Evolutionary conservation across 2,888 invertebrate genomes (phyloP).

Genomic region (Hoplodrina ambigua): DNA sequence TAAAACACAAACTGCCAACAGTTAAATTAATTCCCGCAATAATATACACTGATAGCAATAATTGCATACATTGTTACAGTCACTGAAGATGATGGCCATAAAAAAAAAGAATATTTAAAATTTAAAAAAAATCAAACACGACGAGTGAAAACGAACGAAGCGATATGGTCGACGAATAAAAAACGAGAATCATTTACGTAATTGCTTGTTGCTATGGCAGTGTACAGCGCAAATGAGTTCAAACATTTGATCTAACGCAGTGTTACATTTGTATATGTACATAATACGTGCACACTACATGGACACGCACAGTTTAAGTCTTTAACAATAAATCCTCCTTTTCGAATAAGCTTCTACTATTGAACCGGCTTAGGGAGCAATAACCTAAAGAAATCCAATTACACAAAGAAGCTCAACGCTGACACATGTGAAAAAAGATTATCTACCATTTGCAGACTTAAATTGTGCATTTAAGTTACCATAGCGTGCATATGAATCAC

Average conservation of each 20-base stretch:
- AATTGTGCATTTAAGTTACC: slow-evolving; percentile 59
- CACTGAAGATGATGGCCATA: slow-evolving; percentile 62
- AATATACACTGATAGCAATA: slow-evolving; percentile 60
- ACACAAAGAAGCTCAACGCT: slow-evolving; percentile 74
- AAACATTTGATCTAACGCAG: slow-evolving; percentile 64
- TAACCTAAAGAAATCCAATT: slow-evolving; percentile 80
- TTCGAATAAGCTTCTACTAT: slow-evolving; percentile 58
- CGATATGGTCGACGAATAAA: slow-evolving; percentile 65
- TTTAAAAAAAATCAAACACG: slow-evolving; percentile 58
- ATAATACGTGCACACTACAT: slow-evolving; percentile 54
- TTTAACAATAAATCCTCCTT: slow-evolving; percentile 54
- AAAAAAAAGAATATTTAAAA: slow-evolving; percentile 52
- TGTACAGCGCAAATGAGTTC: slow-evolving; percentile 60
- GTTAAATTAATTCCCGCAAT: slow-evolving; percentile 57
- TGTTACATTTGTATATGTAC: slow-evolving; percentile 59
- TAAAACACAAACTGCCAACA: slow-evolving; percentile 53
- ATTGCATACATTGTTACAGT: slow-evolving; percentile 68
- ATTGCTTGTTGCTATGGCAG: slow-evolving; percentile 73
- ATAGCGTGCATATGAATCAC: slow-evolving; percentile 69
- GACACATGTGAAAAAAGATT: slow-evolving; percentile 75
- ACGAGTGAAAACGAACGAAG: slow-evolving; percentile 64
- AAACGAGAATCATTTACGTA: slow-evolving; percentile 67
- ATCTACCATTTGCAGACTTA: slow-evolving; percentile 68
- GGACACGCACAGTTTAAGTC: slow-evolving; percentile 35
- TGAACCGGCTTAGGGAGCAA: slow-evolving; percentile 69